Conservation (phyloP, 2,797 vertebrate species). For the Toxotes lorentzi region DNA sequence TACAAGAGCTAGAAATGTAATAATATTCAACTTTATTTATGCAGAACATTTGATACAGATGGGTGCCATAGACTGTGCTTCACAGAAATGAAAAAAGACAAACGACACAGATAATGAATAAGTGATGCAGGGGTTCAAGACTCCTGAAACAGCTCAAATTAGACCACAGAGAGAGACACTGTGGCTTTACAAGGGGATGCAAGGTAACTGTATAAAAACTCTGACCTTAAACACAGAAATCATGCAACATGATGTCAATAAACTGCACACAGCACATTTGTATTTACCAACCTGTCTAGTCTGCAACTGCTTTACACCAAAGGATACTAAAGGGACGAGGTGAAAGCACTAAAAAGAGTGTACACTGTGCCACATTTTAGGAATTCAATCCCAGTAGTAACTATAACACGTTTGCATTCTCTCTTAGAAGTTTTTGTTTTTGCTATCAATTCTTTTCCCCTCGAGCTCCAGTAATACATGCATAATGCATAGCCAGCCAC, state of each 20-base stretch:
- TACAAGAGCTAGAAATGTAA: neutral
- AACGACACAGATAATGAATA: neutral
- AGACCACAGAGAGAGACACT: slow-evolving; percentile 5
- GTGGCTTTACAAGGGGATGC: slow-evolving; percentile 6
- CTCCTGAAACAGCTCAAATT: neutral
- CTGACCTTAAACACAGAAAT: slow-evolving; percentile 31
- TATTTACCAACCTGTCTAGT: slow-evolving; percentile 46
- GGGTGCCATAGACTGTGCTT: neutral
- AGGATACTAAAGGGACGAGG: neutral
- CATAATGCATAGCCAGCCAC: neutral
- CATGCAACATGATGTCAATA: slow-evolving; percentile 45
- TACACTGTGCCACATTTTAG: neutral
- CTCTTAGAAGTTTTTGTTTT: neutral
- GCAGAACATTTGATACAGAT: neutral
- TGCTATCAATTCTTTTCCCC: neutral
- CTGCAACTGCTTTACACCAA: slow-evolving; percentile 16
- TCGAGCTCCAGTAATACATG: neutral
- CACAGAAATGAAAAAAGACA: neutral
- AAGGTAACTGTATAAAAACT: slow-evolving; percentile 28
- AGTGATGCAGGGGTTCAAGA: neutral
- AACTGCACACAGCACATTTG: slow-evolving; percentile 22
- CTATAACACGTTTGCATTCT: neutral
- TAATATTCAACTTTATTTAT: neutral
- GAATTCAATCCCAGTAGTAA: neutral
- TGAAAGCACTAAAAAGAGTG: neutral